Conservation (phyloP, 2,888 invertebrate species). For the Neoascia interrupta region DNA sequence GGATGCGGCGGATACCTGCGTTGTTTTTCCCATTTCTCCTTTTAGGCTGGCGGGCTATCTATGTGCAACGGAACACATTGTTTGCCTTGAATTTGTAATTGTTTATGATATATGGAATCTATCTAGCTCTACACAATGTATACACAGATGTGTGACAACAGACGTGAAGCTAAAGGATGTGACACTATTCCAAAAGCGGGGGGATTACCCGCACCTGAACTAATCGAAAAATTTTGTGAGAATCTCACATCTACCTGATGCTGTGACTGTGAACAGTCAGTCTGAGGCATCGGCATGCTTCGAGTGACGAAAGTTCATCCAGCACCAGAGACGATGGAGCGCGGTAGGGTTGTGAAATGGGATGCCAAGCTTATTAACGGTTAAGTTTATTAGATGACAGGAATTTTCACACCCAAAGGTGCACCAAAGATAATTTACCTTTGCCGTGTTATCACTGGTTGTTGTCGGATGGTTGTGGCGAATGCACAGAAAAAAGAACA, state of each 20-base stretch:
- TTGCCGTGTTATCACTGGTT: neutral
- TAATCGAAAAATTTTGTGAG: neutral
- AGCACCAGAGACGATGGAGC: too few species aligned
- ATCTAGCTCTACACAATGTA: neutral
- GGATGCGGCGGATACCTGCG: neutral
- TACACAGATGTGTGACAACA: constrained; percentile 27
- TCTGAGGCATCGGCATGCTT: too few species aligned
- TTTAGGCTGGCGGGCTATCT: constrained; percentile 35
- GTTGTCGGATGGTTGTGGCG: neutral
- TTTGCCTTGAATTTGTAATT: constrained; percentile 62
- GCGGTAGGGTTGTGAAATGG: neutral
- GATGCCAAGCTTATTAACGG: constrained; percentile 18
- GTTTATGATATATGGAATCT: constrained; percentile 31
- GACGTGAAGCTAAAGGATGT: constrained; percentile 38
- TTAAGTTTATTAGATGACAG: constrained; percentile 41
- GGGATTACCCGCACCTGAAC: constrained; percentile 4
- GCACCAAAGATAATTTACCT: neutral
- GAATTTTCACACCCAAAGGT: constrained; percentile 43
- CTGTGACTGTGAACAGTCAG: too few species aligned
- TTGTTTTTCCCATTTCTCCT: constrained; percentile 37
- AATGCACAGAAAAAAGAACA: neutral
- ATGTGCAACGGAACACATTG: constrained; percentile 31
- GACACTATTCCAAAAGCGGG: constrained; percentile 21
- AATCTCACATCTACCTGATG: too few species aligned
- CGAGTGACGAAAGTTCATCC: too few species aligned